Evolutionary conservation across 2,888 invertebrate species (phyloP), one percentile per base, ranked within the genome.

Genomic region (Actias luna): DNA sequence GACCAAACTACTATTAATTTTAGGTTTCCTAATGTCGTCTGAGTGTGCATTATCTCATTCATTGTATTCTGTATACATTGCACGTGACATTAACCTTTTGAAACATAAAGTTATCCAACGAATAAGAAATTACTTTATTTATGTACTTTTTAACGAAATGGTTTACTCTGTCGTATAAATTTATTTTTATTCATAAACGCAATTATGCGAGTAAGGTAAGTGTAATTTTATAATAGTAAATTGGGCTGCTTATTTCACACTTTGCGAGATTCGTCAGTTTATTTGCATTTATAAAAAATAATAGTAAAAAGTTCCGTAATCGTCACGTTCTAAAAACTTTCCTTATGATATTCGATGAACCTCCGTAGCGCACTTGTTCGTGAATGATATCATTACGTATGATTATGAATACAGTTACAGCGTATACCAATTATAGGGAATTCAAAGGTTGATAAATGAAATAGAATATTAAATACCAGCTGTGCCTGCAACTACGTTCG

Each of bases 311-410:
- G 76, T 80, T 80, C 80, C 83, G 81, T 80, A 83, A 78, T 77
- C 83, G 80, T 84, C 81, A 85, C 83, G 84, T 83, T 77, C 84
- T 76, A 85, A 82, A 87, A 85, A 85, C 80, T 78, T 77, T 75
- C 64, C 67, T 76, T 67, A 71, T 77, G 77, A 77, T 80, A 70
- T 77, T 65, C 58, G 67, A 67, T 64, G 64, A 74, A 68, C 69
- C 69, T 68, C 70, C 70, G 70, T 79, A 80, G 78, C 79, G 78
- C 78, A 67, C 66, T 67, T 66, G 63, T 63, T 65, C 60, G 52
- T 62, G 59, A 60, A 59, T 66, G 4, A 35, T 65, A 46, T 46
- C 64, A 66, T 75, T 76, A 72, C 70, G 70, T 75, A 71, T 70
- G 68, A 74, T 76, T 73, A 74, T 68, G 62, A 71, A 68, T 62